Evolutionary conservation across 2,113 vertebrate genomes (phyloP), one percentile per base, ranked within the genome.

Genomic region (Micronycteris hirsuta): DNA sequence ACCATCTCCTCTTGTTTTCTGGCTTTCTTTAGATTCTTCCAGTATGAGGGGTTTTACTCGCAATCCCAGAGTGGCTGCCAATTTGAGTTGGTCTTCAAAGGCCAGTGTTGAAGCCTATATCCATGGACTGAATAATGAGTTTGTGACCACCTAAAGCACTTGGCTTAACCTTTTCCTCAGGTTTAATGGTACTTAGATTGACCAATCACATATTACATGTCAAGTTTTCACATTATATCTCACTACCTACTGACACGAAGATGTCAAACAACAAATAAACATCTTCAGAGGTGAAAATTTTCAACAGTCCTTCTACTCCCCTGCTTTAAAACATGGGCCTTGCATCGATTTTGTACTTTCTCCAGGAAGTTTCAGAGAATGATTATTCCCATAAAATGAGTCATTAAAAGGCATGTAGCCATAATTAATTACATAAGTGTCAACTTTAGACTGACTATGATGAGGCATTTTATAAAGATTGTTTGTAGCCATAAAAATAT

Each of bases 171-270:
- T 15, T 49, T 52, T 88, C 28, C 24, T 73, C 3, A 58, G 19
- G 2, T 22, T 20, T 3, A 2, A 71, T 58, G 22, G 19, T 73
- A 47, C 17, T 94, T 76, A 70, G 2, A 89, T 36, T 76, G n/a
- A 26, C 4, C 41, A 68, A 43, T 74, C 77, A 91, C 38, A 83
- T 47, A 90, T 58, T 45, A 56, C 31, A 61, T 52, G n/a, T 3
- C 86, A 93, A 33, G 33, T 96, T 96, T 91, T 11, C 63, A 94
- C n/a, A 86, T 67, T 82, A n/a, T n/a, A 68, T 77, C 47, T 90
- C 76, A 94, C 92, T 93, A 91, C 22, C 24, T n/a, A 78, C 73
- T 96, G 49, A 91, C 33, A 80, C 94, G 82, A 85, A 95, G 96
- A 95, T 93, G 70, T 67, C 92, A 95, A 80, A 86, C 5, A 89